Conservation (phyloP, 2,113 vertebrate genomes). For the Narcine bancroftii region DNA sequence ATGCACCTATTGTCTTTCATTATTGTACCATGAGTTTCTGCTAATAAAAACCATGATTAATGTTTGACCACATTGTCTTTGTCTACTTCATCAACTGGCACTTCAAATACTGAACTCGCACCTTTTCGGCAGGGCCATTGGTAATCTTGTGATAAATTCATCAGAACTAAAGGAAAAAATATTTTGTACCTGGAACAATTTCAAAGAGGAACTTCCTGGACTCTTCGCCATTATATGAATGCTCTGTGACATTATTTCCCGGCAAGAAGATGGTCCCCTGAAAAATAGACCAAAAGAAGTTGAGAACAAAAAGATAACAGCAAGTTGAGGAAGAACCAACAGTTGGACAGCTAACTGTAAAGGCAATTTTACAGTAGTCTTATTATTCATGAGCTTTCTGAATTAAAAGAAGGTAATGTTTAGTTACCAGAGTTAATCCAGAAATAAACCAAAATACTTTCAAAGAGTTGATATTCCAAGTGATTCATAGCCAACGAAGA, state of each 20-base stretch:
- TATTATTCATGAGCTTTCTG: not conserved
- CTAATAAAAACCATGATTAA: too few species aligned
- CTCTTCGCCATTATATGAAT: slow-evolving; percentile 80
- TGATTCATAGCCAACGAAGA: not conserved
- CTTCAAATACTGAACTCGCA: not conserved
- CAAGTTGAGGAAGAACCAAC: not conserved
- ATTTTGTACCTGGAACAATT: slow-evolving; percentile 82
- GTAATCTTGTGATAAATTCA: too few species aligned
- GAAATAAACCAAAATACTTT: not conserved
- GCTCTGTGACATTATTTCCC: slow-evolving; percentile 91
- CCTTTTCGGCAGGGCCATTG: not conserved
- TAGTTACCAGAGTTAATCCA: not conserved
- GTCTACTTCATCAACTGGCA: too few species aligned
- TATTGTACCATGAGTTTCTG: too few species aligned
- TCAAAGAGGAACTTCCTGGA: slow-evolving; percentile 93
- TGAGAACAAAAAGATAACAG: not conserved
- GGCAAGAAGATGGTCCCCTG: slow-evolving; percentile 86
- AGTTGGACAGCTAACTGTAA: not conserved
- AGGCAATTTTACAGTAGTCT: not conserved
- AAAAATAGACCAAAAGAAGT: slow-evolving; percentile 40
- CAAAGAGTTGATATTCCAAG: not conserved
- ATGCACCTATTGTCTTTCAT: too few species aligned
- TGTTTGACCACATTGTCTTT: too few species aligned
- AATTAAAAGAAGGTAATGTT: not conserved
- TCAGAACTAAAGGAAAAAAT: not conserved